A percentile compares a stretch with the other conserved stretches of the same genome.
Evolutionary conservation across 2,113 vertebrate species (phyloP).

Genomic region (Cinclus cinclus): DNA sequence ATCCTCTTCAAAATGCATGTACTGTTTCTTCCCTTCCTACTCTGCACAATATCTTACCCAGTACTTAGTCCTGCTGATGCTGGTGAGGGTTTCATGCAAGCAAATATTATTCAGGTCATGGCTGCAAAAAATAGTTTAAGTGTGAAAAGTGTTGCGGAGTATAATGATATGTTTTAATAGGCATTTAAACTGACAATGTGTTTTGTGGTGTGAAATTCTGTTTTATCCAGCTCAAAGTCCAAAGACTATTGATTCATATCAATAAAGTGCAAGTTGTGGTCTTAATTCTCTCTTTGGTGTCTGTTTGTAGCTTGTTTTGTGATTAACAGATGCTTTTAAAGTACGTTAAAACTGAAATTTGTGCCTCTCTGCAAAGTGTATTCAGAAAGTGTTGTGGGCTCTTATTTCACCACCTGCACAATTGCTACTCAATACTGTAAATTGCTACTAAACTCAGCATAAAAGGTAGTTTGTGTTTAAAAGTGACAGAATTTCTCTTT

Average conservation of each 20-base stretch:
- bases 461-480: neutral
- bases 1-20: neutral
- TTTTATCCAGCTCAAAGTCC: neutral
- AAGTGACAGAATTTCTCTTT: neutral
- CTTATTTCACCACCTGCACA: neutral
- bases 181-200: neutral
- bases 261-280: neutral
- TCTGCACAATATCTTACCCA: neutral
- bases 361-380: neutral
- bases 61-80: neutral
- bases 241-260: neutral
- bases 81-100: fast-evolving
- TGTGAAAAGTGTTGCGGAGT: neutral
- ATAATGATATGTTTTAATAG: neutral
- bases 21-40: neutral
- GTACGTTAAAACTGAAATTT: neutral
- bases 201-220: conserved; percentile 3
- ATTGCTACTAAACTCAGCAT: neutral
- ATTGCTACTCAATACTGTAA: neutral
- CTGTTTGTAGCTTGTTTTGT: neutral
- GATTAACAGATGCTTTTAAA: conserved; percentile 29
- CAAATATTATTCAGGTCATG: neutral
- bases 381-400: neutral
- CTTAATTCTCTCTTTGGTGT: neutral
- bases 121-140: neutral